Conservation (phyloP, 2,888 invertebrate genomes). For the Pedicia rivosa region DNA sequence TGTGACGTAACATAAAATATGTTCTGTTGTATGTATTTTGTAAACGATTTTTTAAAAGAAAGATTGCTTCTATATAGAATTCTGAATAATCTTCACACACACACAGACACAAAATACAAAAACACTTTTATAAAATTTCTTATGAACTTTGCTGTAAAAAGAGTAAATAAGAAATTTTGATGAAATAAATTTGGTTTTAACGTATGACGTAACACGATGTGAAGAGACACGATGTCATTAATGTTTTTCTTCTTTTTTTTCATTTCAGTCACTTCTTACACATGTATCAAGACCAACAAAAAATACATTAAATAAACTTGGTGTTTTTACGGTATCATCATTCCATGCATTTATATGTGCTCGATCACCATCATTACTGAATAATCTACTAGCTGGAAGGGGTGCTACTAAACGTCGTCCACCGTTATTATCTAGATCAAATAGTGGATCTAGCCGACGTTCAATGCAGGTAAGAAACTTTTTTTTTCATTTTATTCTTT, state of each 20-base stretch:
- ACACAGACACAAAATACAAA: too few relatives aligned
- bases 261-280: slow-evolving; percentile 75
- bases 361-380: slow-evolving; percentile 80
- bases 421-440: slow-evolving; percentile 78
- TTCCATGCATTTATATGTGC: slow-evolving; percentile 97
- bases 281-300: slow-evolving; percentile 93
- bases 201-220: too few relatives aligned
- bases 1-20: too few relatives aligned
- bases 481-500: not conserved
- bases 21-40: too few relatives aligned
- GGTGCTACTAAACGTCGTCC: slow-evolving; percentile 83
- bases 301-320: slow-evolving; percentile 83
- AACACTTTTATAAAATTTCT: too few relatives aligned
- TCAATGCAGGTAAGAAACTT: slow-evolving; percentile 55
- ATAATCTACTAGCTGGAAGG: slow-evolving; percentile 78
- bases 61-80: too few relatives aligned
- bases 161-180: too few relatives aligned
- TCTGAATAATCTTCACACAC: too few relatives aligned
- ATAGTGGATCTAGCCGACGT: slow-evolving; percentile 73
- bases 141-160: too few relatives aligned
- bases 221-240: too few relatives aligned
- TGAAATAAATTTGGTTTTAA: too few relatives aligned
- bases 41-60: too few relatives aligned
- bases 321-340: slow-evolving; percentile 94
- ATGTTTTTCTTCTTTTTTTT: slow-evolving; percentile 11